These are phyloP conservation scores for Beroe ovata DNA, from an alignment of 37 sponge, comb jelly and placozoan species.

Conservation along the genomic window DNA sequence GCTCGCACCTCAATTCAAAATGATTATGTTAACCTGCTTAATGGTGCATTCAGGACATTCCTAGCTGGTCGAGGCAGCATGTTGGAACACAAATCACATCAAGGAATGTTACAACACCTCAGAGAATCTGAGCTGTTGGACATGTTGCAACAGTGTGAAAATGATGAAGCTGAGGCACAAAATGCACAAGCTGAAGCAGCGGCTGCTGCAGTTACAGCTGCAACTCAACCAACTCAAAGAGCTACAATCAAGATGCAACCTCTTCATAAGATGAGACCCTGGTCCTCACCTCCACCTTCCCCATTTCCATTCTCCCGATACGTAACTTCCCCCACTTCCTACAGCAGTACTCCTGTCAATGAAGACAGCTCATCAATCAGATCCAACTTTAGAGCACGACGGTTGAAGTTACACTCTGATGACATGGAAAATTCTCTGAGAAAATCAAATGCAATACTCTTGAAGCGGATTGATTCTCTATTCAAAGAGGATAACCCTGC, in stretches of 20 bases:
- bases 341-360: slow-evolving; percentile 3
- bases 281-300: slow-evolving; percentile 50
- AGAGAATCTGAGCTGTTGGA: slow-evolving; percentile 80
- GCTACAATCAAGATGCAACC: slow-evolving; percentile 38
- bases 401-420: neutral
- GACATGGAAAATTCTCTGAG: neutral
- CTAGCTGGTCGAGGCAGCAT: slow-evolving; percentile 39
- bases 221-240: neutral
- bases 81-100: slow-evolving; percentile 44
- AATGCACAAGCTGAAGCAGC: neutral
- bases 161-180: slow-evolving; percentile 63
- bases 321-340: neutral
- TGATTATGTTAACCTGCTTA: slow-evolving; percentile 53
- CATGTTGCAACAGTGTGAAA: slow-evolving; percentile 79
- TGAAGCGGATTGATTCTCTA: slow-evolving; percentile 46
- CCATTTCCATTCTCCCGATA: slow-evolving; percentile 43
- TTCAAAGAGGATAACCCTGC: neutral
- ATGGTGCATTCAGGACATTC: slow-evolving; percentile 34
- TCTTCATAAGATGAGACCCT: slow-evolving; percentile 26
- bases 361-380: neutral
- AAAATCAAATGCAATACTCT: slow-evolving; percentile 57
- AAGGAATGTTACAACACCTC: slow-evolving; percentile 46
- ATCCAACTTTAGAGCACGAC: neutral
- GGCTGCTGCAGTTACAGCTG: neutral
- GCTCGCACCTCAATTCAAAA: slow-evolving; percentile 1